These are phyloP conservation scores for Tetanocera ferruginea DNA, from an alignment of 2,888 invertebrate genomes.

Conservation along the genomic window DNA sequence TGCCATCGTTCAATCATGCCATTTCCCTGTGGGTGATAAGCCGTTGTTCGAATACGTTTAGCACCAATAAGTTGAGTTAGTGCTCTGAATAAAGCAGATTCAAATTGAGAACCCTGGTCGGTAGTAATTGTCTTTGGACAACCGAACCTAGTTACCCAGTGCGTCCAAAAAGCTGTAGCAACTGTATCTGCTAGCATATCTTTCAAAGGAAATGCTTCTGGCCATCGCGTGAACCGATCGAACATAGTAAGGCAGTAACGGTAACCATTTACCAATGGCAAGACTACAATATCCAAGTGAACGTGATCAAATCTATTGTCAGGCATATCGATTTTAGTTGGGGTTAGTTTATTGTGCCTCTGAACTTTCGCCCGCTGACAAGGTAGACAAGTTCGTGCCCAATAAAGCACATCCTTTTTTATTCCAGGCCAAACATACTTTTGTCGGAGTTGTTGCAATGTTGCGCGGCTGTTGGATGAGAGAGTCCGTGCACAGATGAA, in stretches of 20 bases:
- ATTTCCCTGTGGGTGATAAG: constrained; percentile 62
- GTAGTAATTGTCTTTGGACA: constrained; percentile 36
- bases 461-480: too few species aligned
- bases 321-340: too few species aligned
- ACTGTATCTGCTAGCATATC: constrained; percentile 31
- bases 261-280: neutral
- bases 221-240: constrained; percentile 35
- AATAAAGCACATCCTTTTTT: too few species aligned
- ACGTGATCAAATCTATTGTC: too few species aligned
- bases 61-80: constrained; percentile 22
- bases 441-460: too few species aligned
- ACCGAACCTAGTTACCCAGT: constrained; percentile 28
- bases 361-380: too few species aligned
- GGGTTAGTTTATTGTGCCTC: too few species aligned
- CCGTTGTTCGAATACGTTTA: constrained; percentile 50
- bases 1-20: constrained; percentile 56
- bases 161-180: neutral
- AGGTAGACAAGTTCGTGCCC: too few species aligned
- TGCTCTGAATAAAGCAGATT: constrained; percentile 9
- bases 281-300: too few species aligned
- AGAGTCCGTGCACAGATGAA: too few species aligned
- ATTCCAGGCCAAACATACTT: too few species aligned
- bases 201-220: constrained; percentile 24
- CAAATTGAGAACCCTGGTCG: constrained; percentile 37
- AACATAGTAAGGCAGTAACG: constrained; percentile 32